A percentile compares a stretch with the other conserved stretches of the same genome.
Evolutionary conservation across 30 jellyfish, hydroid and myxozoan species (phyloP).

Genomic region (Turritopsis rubra): DNA sequence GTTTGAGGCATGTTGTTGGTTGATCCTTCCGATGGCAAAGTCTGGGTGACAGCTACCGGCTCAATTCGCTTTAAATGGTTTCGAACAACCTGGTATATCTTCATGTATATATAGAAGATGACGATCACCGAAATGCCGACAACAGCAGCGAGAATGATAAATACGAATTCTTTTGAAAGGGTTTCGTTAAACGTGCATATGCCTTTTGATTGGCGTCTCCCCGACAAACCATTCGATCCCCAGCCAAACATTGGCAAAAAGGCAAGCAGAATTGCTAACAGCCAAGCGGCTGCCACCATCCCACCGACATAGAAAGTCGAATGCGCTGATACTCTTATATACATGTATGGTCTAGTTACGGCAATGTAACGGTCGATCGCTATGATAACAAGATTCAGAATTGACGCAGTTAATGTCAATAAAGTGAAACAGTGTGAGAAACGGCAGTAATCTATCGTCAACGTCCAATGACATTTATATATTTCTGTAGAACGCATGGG

Average conservation of each 20-base stretch:
- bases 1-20: not conserved
- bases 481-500: constrained; percentile 24
- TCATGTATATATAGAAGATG: not conserved
- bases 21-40: not conserved
- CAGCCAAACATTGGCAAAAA: constrained; percentile 7
- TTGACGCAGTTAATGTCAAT: constrained; percentile 9
- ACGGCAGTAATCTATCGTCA: constrained; percentile 2
- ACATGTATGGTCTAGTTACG: not conserved
- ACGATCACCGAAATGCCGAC: not conserved
- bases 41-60: not conserved
- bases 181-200: constrained; percentile 12
- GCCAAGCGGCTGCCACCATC: not conserved
- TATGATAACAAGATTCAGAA: constrained; percentile 18
- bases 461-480: not conserved
- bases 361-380: constrained; percentile 22
- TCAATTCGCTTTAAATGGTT: not conserved
- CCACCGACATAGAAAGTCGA: not conserved
- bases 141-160: not conserved
- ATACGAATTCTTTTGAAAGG: not conserved
- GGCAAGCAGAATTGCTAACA: not conserved
- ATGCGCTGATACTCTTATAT: not conserved
- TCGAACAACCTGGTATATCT: not conserved
- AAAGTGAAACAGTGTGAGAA: constrained; percentile 20
- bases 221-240: constrained; percentile 11
- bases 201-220: not conserved